phyloP scores from a whole-genome alignment of 2,888 invertebrate genomes.

The Lacanobia oleracea region DNA sequence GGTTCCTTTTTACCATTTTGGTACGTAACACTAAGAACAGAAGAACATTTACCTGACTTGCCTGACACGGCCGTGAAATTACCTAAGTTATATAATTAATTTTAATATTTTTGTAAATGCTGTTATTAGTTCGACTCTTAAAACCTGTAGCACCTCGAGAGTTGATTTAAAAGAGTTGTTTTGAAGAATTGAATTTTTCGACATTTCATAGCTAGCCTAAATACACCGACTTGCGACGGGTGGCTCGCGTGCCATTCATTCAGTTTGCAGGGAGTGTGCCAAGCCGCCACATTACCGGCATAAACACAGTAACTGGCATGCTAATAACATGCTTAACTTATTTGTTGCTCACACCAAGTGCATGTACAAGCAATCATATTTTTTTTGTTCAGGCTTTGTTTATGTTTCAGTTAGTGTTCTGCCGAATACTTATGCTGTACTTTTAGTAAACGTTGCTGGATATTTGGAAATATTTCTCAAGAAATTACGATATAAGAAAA shows the following conservation, averaged over 20 bases:
- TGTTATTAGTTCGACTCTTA: neutral
- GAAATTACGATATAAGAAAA: too few relatives aligned
- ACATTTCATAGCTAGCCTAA: constrained; percentile 18
- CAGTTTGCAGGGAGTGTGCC: constrained; percentile 58
- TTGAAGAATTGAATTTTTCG: neutral
- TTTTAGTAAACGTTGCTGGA: neutral
- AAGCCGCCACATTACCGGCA: constrained; percentile 58
- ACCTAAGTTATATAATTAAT: neutral
- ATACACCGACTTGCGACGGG: constrained; percentile 9
- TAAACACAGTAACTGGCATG: constrained; percentile 59
- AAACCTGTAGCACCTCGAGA: neutral
- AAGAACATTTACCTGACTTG: too few relatives aligned
- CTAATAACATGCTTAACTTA: constrained; percentile 60
- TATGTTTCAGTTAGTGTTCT: neutral
- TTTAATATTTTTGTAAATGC: neutral
- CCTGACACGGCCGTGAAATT: too few relatives aligned
- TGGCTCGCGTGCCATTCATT: constrained; percentile 60
- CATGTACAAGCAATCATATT: constrained; percentile 13
- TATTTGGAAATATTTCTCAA: neutral
- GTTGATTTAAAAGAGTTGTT: constrained; percentile 18
- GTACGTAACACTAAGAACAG: too few relatives aligned
- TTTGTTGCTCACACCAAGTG: constrained; percentile 50
- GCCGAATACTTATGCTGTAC: neutral
- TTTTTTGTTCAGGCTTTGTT: constrained; percentile 11
- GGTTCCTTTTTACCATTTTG: too few relatives aligned